Conservation (phyloP, 2,888 invertebrate genomes). For the Drosophila lutescens region DNA sequence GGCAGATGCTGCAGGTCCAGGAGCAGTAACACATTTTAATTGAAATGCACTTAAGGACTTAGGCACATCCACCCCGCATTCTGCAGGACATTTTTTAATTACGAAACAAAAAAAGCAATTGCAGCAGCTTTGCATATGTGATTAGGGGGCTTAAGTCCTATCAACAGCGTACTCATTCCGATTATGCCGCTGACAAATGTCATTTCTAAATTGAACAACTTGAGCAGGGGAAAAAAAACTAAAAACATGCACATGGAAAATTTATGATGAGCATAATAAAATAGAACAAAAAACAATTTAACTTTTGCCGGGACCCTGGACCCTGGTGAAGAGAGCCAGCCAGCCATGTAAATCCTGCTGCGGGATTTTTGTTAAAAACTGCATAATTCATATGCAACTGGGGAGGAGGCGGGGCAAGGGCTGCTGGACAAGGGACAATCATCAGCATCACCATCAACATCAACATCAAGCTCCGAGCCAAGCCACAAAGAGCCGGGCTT, state of each 20-base stretch:
- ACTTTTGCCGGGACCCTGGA: conserved; percentile 60
- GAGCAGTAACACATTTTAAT: conserved; percentile 55
- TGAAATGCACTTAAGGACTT: conserved; percentile 75
- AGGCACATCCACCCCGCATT: conserved; percentile 19
- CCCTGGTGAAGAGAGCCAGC: conserved; percentile 43
- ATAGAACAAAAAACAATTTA: conserved; percentile 74
- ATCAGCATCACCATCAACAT: neutral
- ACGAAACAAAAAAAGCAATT: conserved; percentile 9
- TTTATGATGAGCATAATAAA: conserved; percentile 61
- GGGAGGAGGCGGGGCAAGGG: neutral
- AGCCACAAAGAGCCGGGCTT: conserved; percentile 27
- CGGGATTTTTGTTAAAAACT: conserved; percentile 77
- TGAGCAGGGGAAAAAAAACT: conserved; percentile 1
- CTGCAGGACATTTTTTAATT: conserved; percentile 38
- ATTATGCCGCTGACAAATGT: conserved; percentile 50
- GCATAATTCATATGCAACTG: conserved; percentile 75
- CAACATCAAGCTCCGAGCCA: conserved; percentile 27
- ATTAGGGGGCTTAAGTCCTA: conserved; percentile 30
- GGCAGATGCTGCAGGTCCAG: conserved; percentile 34
- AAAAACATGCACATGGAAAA: conserved; percentile 49
- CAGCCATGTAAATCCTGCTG: conserved; percentile 61
- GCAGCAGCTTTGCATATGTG: conserved; percentile 33
- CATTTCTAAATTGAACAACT: conserved; percentile 40
- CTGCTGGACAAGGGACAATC: conserved; percentile 41
- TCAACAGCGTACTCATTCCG: conserved; percentile 15